Percentiles rank a stretch among this genome's conserved stretches.
Evolutionary conservation across 2,797 vertebrate species (phyloP).

Genomic region (Acanthurus tractus): DNA sequence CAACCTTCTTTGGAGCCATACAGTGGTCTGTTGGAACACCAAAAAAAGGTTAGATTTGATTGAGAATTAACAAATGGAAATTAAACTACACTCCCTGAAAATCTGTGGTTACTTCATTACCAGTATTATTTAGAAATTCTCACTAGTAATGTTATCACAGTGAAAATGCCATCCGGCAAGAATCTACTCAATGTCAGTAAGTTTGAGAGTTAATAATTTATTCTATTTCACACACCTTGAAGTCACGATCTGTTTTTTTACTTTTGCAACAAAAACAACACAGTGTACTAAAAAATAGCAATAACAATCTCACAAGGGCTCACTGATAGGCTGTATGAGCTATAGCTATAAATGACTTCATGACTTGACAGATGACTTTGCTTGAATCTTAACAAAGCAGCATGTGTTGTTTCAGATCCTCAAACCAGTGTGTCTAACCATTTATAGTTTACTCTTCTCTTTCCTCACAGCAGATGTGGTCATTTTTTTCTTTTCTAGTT

Average conservation of each 20-base stretch:
- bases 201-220: slow-evolving; percentile 6
- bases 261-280: not conserved
- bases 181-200: not conserved
- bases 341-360: not conserved
- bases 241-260: not conserved
- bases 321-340: not conserved
- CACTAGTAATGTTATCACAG: not conserved
- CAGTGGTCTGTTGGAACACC: slow-evolving; percentile 88
- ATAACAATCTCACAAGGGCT: not conserved
- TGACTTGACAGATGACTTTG: slow-evolving; percentile 5
- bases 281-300: not conserved
- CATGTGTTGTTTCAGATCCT: not conserved
- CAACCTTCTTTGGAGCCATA: slow-evolving; percentile 89
- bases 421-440: slow-evolving; percentile 10
- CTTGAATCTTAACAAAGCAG: not conserved
- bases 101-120: not conserved
- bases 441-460: not conserved
- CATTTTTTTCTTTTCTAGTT: not conserved
- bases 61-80: not conserved
- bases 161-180: not conserved
- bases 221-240: not conserved
- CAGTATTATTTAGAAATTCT: not conserved
- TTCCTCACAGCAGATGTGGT: not conserved
- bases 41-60: not conserved
- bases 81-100: not conserved